Percentiles rank a stretch among this genome's conserved stretches.
phyloP scores from a whole-genome alignment of 2,113 vertebrate species.

The Mohoua ochrocephala region DNA sequence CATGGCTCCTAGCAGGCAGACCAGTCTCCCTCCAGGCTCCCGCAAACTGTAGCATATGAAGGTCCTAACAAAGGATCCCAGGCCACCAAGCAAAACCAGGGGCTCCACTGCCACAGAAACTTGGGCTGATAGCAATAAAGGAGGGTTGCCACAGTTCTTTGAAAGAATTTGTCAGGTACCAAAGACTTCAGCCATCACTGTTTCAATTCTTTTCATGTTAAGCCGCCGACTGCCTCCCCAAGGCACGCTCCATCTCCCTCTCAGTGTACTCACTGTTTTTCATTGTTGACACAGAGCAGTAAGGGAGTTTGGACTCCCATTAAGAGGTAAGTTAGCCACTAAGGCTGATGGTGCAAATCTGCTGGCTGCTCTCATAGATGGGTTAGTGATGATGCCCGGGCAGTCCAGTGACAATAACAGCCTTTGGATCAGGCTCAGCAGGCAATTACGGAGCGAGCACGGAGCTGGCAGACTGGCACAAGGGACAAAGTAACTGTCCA shows the following conservation, averaged over 20 bases:
- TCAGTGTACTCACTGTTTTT: background rate
- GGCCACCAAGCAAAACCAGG: background rate
- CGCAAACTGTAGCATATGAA: background rate
- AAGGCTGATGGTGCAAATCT: background rate
- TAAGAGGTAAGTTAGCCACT: background rate
- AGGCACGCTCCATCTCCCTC: rapidly evolving
- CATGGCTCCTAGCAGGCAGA: background rate
- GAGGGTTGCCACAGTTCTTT: background rate
- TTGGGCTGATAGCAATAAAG: background rate
- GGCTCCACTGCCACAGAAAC: background rate
- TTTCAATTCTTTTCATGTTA: background rate
- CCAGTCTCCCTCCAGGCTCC: background rate
- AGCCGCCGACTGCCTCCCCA: background rate
- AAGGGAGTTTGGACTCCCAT: background rate
- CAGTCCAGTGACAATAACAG: background rate
- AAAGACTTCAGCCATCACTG: background rate
- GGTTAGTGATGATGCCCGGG: background rate
- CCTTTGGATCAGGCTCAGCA: background rate
- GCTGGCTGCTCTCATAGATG: background rate
- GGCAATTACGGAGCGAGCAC: rapidly evolving
- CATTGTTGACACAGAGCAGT: background rate
- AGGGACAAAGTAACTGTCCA: background rate
- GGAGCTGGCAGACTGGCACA: background rate
- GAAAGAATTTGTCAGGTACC: background rate
- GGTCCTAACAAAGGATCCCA: background rate